Base-by-base conservation (phyloP, 1,140 invertebrate species). In the Tetragnatha versicolor region DNA sequence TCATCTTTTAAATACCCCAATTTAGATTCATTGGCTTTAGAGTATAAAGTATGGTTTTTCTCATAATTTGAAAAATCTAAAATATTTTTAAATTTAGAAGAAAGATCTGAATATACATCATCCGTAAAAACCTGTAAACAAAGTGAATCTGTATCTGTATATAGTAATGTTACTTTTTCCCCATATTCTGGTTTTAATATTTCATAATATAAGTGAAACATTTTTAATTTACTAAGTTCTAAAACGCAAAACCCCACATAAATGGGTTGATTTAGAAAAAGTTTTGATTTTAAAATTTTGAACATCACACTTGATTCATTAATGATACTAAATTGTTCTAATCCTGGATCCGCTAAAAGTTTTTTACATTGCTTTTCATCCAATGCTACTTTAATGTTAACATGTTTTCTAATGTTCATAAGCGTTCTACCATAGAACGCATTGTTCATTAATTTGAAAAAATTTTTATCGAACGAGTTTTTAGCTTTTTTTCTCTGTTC, bases 381-480 rank as follows among this genome's bases (percentile, higher is more conserved):
- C 2, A 39, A 29, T 29, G 20, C 35, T n/a, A 58, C 12, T 60
- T 49, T 45, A 22, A 61, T 37, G n/a, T 75, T 58, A 7, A 6
- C 14, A 12, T 42, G 22, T 61, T 49, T 61, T 25, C 65, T 47
- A 7, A 49, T 51, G 80, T 87, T 86, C 80, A 88, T 85, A 81
- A 87, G 85, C 3, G 84, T 87, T 83, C 88, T 87, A 3, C 88
- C 86, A 83, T 87, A 86, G 17, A 85, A 81, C 7, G 82, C 58
- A 77, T 88, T 87, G 69, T 86, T 87, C 82, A 86, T 84, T 6
- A 87, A 78, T 83, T 88, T 89, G 70, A 80, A 88, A 55, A 87
- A 84, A 66, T 87, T 83, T 82, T 87, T 86, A 81, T 86, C 83
- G 81, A 88, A 88, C 27, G 82, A 83, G 63, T 83, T 85, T 47